phyloP scores from a whole-genome alignment of 92 coral and sea anemone species.

The Palythoa grandiflora region DNA sequence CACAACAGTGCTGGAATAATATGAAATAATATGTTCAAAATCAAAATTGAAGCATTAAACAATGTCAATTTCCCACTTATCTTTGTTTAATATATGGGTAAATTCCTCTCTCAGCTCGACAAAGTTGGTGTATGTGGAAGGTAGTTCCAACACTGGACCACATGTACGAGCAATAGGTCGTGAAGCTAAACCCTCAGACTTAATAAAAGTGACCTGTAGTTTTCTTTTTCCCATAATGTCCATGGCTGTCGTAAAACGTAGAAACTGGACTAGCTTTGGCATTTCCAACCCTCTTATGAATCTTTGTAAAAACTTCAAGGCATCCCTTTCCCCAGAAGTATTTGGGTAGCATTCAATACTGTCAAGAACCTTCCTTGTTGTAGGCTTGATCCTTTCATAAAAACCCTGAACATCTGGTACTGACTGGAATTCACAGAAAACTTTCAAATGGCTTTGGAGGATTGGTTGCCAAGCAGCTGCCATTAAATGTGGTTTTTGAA shows the following conservation, averaged over 20 bases:
- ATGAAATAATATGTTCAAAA: neutral
- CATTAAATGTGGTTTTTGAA: conserved; percentile 58
- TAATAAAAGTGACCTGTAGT: conserved; percentile 48
- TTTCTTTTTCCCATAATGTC: conserved; percentile 45
- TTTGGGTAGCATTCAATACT: conserved; percentile 18
- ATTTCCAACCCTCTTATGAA: conserved; percentile 43
- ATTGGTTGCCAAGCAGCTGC: conserved; percentile 53
- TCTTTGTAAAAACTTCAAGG: conserved; percentile 45
- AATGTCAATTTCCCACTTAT: conserved; percentile 21
- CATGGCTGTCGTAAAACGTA: conserved; percentile 48
- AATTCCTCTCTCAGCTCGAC: conserved; percentile 16
- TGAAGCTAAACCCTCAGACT: conserved; percentile 44
- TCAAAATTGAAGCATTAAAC: conserved; percentile 14
- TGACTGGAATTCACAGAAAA: conserved; percentile 29
- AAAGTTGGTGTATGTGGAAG: conserved; percentile 50
- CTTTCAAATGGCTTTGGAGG: conserved; percentile 12
- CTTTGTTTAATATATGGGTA: conserved; percentile 8
- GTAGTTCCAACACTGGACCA: conserved; percentile 52
- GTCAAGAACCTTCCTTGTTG: conserved; percentile 54
- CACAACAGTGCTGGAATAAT: conserved; percentile 10
- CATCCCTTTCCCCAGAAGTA: conserved; percentile 33
- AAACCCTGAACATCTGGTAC: conserved; percentile 24
- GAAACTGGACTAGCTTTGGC: conserved; percentile 46
- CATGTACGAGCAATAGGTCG: conserved; percentile 56
- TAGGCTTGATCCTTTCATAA: conserved; percentile 46